These are phyloP conservation scores for Cheilosia scutellata DNA, from an alignment of 2,888 invertebrate species.

Conservation along the genomic window DNA sequence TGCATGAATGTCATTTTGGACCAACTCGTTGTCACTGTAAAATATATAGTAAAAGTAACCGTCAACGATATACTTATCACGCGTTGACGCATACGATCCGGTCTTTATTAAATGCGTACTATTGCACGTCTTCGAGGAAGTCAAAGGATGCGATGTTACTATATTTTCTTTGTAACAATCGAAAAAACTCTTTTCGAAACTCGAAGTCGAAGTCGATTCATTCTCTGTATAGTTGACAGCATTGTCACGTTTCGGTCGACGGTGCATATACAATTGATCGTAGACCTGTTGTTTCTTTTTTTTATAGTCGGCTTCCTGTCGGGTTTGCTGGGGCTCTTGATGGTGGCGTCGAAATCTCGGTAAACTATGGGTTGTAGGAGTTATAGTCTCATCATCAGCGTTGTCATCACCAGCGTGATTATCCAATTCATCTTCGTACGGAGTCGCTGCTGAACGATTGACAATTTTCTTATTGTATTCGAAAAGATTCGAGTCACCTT, in stretches of 20 bases:
- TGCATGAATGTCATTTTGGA: slow-evolving; percentile 92
- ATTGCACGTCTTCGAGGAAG: slow-evolving; percentile 88
- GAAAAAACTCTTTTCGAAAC: slow-evolving; percentile 91
- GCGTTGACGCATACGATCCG: slow-evolving; percentile 87
- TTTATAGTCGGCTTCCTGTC: slow-evolving; percentile 46
- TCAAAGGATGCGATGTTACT: slow-evolving; percentile 89
- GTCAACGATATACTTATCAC: slow-evolving; percentile 89
- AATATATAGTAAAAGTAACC: slow-evolving; percentile 96
- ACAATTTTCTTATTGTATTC: slow-evolving; percentile 86
- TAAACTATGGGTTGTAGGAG: neutral
- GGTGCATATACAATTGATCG: slow-evolving; percentile 79
- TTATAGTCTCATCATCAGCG: slow-evolving; percentile 77
- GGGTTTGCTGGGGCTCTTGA: slow-evolving; percentile 22
- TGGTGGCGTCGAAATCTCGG: slow-evolving; percentile 51
- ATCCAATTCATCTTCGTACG: slow-evolving; percentile 79
- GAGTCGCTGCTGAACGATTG: slow-evolving; percentile 69
- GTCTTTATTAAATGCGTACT: slow-evolving; percentile 89
- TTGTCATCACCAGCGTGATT: slow-evolving; percentile 82
- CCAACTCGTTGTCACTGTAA: slow-evolving; percentile 93
- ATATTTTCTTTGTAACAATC: slow-evolving; percentile 91
- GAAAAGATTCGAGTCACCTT: slow-evolving; percentile 86
- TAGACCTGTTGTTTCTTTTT: slow-evolving; percentile 79
- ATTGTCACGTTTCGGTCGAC: slow-evolving; percentile 85
- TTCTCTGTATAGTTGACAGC: slow-evolving; percentile 86
- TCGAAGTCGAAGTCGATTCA: slow-evolving; percentile 90